Base-by-base conservation (phyloP, 2,113 vertebrate species). In the Cacatua alba region DNA sequence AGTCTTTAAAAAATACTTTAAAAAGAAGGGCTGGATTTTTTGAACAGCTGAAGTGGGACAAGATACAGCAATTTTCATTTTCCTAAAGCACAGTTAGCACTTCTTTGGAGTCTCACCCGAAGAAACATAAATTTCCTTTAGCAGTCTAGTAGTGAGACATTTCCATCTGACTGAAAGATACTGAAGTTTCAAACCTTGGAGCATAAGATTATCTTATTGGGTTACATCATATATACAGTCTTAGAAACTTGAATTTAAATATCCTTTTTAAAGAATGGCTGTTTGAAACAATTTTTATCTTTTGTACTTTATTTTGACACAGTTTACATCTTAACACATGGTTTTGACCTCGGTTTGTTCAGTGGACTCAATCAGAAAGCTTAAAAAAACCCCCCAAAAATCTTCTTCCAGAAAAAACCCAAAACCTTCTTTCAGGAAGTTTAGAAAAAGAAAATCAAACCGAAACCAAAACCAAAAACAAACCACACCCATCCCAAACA, bases 271-370 rank as follows among this genome's bases (percentile, higher is more conserved):
- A 63, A 39, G 10, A 51, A 57, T 13, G 7, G 14, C 39, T 39
- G 28, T n/a, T 46, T 48, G 57, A 77, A 81, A 41, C 6, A 17
- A 1, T 31, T 44, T 44, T 89, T 23, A 3, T 67, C 16, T 20
- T 80, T n/a, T 43, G 3, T 60, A 65, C 1, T 0, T 44, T 1
- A 14, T 24, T 55, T 43, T 29, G 44, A 49, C 0, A 1, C 1
- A 19, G 77, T 72, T 63, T 24, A 12, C 14, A 53, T 67, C 46
- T 51, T 57, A 48, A 5, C 35, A 9, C 10, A n/a, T 17, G 31
- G 21, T 80, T 60, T 60, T 1, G 1, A 70, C n/a, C 53, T 68
- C 53, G 13, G 17, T 86, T 80, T 59, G 26, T 72, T 51, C 51
- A 10, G 18, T 60, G n/a, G 44, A 26, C 72, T 41, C 44, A 19